Evolutionary conservation across 2,113 vertebrate genomes (phyloP).

Genomic region (Phainopepla nitens): DNA sequence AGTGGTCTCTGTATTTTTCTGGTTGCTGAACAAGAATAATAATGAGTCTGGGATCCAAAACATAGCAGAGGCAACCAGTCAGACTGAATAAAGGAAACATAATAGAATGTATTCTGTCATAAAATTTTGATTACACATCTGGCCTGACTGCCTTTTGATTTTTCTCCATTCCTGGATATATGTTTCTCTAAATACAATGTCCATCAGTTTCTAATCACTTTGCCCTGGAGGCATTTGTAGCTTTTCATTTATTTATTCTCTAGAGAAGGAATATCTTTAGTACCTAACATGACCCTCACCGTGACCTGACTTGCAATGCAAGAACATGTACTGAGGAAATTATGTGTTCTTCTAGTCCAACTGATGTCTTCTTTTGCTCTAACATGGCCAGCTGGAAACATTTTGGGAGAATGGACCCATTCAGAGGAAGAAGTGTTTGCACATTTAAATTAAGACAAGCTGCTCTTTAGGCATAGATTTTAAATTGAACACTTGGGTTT

Average conservation of each 20-base stretch:
- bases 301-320: conserved; percentile 38
- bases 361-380: conserved; percentile 38
- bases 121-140: conserved; percentile 42
- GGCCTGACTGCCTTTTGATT: conserved; percentile 35
- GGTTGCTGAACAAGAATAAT: background rate
- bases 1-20: background rate
- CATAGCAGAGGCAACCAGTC: background rate
- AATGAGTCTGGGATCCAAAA: background rate
- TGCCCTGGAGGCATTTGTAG: conserved; percentile 6
- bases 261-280: conserved; percentile 34
- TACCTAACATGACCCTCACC: conserved; percentile 39
- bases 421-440: conserved; percentile 44
- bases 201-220: conserved; percentile 44
- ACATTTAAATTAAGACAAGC: conserved; percentile 51
- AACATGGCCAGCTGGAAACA: conserved; percentile 46
- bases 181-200: conserved; percentile 31
- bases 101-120: background rate
- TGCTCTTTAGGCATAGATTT: conserved; percentile 36
- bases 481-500: conserved; percentile 18
- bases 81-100: conserved; percentile 5
- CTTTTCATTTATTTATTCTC: conserved; percentile 47
- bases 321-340: conserved; percentile 12
- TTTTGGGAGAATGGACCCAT: conserved; percentile 31
- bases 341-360: background rate
- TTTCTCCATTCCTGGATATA: background rate